Percentiles rank a stretch among this genome's conserved stretches.
Evolutionary conservation across 2,888 invertebrate genomes (phyloP).

Genomic region (Dicranocentrus wangi): DNA sequence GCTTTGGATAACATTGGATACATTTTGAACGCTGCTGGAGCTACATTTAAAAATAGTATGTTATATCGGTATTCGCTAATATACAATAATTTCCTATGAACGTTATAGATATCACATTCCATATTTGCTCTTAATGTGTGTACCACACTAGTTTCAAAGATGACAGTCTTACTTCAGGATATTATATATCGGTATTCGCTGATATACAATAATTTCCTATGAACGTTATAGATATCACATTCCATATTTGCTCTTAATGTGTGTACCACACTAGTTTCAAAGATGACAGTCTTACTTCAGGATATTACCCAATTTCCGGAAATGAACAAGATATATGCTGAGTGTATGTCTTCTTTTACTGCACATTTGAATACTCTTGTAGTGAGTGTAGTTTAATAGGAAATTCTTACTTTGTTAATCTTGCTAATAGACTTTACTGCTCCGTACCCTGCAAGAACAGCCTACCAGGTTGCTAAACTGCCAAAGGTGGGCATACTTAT

Average conservation of each 20-base stretch:
- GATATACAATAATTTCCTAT: no score
- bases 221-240: no score
- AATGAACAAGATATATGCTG: conserved; percentile 88
- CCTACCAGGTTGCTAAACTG: conserved; percentile 87
- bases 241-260: not conserved
- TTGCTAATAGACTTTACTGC: conserved; percentile 85
- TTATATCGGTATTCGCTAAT: no score
- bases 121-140: not conserved
- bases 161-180: conserved; percentile 86
- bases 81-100: no score
- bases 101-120: no score
- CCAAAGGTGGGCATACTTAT: no score
- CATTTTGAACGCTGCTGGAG: conserved; percentile 84
- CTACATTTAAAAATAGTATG: conserved; percentile 80
- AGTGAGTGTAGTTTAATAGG: no score
- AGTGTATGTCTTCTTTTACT: conserved; percentile 81
- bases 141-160: conserved; percentile 85
- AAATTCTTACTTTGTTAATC: no score
- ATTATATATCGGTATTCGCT: no score
- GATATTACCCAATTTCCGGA: conserved; percentile 86
- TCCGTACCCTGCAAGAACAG: conserved; percentile 87
- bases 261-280: conserved; percentile 82
- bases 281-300: conserved; percentile 87
- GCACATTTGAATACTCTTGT: no score
- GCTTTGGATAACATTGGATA: conserved; percentile 86